phyloP scores from a whole-genome alignment of 1,140 invertebrate species.

The Heliconius hewitsoni region DNA sequence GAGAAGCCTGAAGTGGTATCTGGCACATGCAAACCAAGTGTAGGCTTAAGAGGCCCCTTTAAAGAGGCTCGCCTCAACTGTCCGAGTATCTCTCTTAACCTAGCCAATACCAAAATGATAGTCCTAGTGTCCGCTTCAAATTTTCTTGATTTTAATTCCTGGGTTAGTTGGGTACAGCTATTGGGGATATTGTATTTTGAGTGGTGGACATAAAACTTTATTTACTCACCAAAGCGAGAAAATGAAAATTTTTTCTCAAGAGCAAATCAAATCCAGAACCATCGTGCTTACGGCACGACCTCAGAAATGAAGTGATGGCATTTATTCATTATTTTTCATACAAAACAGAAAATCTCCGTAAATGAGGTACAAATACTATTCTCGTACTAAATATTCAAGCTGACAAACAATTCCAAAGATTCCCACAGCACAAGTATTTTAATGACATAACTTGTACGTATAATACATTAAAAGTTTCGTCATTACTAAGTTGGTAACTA shows the following conservation, averaged over 20 bases:
- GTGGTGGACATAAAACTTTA: neutral
- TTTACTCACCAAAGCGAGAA: neutral
- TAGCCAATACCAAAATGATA: no score
- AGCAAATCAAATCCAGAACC: no score
- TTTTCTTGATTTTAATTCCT: no score
- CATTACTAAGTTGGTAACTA: conserved; percentile 43
- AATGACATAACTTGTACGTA: conserved; percentile 13
- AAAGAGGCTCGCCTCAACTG: no score
- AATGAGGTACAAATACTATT: neutral
- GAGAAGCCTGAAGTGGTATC: no score
- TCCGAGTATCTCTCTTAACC: no score
- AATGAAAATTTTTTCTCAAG: neutral
- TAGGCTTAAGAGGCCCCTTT: no score
- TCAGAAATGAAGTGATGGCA: no score
- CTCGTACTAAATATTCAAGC: neutral
- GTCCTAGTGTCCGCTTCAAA: no score
- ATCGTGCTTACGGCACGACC: no score
- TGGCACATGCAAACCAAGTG: no score
- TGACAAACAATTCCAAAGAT: conserved; percentile 12
- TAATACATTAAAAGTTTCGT: conserved; percentile 39
- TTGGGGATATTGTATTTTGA: neutral
- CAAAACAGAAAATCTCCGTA: neutral
- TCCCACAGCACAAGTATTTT: conserved; percentile 15
- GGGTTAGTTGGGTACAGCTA: no score
- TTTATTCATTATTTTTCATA: neutral